Evolutionary conservation across 2,888 invertebrate genomes (phyloP).

Genomic region (Melanostoma mellinum): DNA sequence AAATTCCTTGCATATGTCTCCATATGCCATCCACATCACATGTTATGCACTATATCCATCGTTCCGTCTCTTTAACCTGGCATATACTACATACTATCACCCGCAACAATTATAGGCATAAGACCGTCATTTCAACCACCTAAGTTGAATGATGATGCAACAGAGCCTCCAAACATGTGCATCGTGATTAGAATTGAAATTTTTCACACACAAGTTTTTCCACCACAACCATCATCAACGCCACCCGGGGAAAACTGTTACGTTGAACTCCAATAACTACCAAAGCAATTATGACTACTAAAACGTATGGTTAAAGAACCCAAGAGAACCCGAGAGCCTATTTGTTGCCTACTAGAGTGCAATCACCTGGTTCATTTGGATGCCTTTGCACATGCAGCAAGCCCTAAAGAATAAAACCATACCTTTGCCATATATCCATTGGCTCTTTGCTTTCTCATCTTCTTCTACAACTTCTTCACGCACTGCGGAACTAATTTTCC

Average conservation of each 20-base stretch:
- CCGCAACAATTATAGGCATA: slow-evolving; percentile 23
- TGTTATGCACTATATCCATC: slow-evolving; percentile 43
- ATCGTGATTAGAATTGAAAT: slow-evolving; percentile 72
- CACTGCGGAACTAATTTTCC: slow-evolving; percentile 73
- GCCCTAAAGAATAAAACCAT: slow-evolving; percentile 57
- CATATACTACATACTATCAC: slow-evolving; percentile 12
- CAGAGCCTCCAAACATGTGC: slow-evolving; percentile 27
- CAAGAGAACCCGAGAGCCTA: slow-evolving; percentile 36
- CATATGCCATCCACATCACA: slow-evolving; percentile 28
- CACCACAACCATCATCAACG: slow-evolving; percentile 23
- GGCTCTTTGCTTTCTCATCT: background rate
- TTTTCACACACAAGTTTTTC: slow-evolving; percentile 51
- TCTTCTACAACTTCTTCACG: slow-evolving; percentile 47
- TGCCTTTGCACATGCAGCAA: slow-evolving; percentile 24
- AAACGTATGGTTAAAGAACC: slow-evolving; percentile 45
- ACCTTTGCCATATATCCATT: background rate
- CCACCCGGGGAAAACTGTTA: slow-evolving; percentile 67
- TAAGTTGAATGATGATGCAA: slow-evolving; percentile 69
- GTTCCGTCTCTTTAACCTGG: slow-evolving; percentile 14
- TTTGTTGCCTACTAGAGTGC: slow-evolving; percentile 45
- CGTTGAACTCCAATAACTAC: slow-evolving; percentile 71
- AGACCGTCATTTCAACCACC: slow-evolving; percentile 49
- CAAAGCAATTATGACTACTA: slow-evolving; percentile 55
- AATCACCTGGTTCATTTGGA: slow-evolving; percentile 70
- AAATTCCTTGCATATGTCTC: slow-evolving; percentile 62